Conservation (phyloP, 2,888 invertebrate genomes). For the Hylaea fasciaria region DNA sequence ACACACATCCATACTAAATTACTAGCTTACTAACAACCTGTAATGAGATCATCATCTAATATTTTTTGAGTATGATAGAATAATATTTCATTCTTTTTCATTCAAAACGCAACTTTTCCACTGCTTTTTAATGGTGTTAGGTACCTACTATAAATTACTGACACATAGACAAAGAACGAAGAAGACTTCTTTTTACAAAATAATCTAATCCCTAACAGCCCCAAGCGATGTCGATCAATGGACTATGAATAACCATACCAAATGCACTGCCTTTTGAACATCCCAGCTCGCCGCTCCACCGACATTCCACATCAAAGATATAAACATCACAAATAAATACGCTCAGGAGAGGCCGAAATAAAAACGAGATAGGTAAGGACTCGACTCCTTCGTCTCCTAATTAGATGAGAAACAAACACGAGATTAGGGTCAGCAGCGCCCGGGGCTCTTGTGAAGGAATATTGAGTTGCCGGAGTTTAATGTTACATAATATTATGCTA, state of each 20-base stretch:
- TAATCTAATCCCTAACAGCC: too few relatives aligned
- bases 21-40: too few relatives aligned
- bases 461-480: slow-evolving; percentile 58
- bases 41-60: too few relatives aligned
- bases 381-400: slow-evolving; percentile 64
- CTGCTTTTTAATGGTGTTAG: too few relatives aligned
- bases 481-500: slow-evolving; percentile 57
- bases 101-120: too few relatives aligned
- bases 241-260: neutral
- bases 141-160: too few relatives aligned
- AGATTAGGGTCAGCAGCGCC: slow-evolving; percentile 64
- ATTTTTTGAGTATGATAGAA: too few relatives aligned
- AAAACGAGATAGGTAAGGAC: slow-evolving; percentile 65
- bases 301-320: slow-evolving; percentile 28
- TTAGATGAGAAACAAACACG: slow-evolving; percentile 73
- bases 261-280: slow-evolving; percentile 11
- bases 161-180: too few relatives aligned
- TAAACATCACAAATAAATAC: slow-evolving; percentile 51
- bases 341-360: slow-evolving; percentile 53
- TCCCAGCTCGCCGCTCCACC: slow-evolving; percentile 14
- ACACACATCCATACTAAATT: too few relatives aligned
- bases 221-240: too few relatives aligned
- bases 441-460: slow-evolving; percentile 47
- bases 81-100: too few relatives aligned
- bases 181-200: too few relatives aligned